Percentiles rank a stretch among this genome's conserved stretches.
Conservation (phyloP, 92 coral and sea anemone genomes). For the Palythoa grandiflora region DNA sequence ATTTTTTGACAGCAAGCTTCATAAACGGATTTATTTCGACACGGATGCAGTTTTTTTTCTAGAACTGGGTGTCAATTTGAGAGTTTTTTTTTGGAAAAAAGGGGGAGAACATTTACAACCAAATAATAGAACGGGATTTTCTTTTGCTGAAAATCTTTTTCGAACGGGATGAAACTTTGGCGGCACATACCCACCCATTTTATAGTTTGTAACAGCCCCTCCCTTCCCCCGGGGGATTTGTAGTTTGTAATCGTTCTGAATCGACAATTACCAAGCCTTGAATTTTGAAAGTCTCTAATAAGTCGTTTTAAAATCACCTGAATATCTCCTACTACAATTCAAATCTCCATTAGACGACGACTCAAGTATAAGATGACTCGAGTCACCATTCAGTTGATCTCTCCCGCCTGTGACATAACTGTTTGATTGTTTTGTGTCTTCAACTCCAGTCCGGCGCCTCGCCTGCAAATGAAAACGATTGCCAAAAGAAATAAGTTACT, state of each 20-base stretch:
- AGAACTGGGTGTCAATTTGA: too few relatives aligned
- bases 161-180: too few relatives aligned
- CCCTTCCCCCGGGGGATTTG: background rate
- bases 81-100: too few relatives aligned
- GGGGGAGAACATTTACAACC: too few relatives aligned
- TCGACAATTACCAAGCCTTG: background rate
- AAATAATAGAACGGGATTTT: too few relatives aligned
- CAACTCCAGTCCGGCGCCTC: conserved; percentile 8
- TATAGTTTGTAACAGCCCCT: too few relatives aligned
- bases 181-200: too few relatives aligned
- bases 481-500: background rate
- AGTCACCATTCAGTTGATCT: background rate
- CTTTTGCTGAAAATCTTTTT: too few relatives aligned
- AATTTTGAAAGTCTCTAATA: background rate
- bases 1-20: too few relatives aligned
- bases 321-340: background rate
- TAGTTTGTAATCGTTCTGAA: background rate
- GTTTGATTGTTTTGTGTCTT: background rate
- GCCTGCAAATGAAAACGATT: conserved; percentile 18
- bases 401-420: background rate
- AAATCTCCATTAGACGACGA: background rate
- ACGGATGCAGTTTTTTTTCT: too few relatives aligned
- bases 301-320: too few relatives aligned
- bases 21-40: too few relatives aligned
- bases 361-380: background rate